Percentiles rank a stretch among this genome's conserved stretches.
phyloP scores from a whole-genome alignment of 2,113 vertebrate species.

The Mirounga angustirostris region DNA sequence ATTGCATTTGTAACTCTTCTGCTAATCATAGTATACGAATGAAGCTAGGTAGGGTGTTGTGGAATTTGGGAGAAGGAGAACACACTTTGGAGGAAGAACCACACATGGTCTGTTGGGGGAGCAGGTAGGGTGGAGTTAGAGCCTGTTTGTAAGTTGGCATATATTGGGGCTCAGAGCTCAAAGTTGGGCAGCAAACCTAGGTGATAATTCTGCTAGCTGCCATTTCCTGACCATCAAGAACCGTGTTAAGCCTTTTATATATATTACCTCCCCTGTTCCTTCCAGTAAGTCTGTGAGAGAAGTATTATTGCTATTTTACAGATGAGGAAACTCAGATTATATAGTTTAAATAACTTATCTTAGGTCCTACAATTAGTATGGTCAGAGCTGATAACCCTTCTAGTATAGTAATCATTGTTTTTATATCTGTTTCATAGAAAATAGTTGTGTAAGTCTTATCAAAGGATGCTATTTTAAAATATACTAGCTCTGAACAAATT shows the following conservation, averaged over 20 bases:
- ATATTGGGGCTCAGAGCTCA: not conserved
- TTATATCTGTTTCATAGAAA: slow-evolving; percentile 42
- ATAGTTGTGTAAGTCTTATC: not conserved
- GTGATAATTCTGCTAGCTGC: not conserved
- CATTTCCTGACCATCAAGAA: not conserved
- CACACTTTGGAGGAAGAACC: not conserved
- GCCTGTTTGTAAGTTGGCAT: not conserved
- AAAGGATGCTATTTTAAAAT: slow-evolving; percentile 12
- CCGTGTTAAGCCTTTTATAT: not conserved
- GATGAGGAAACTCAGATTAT: not conserved
- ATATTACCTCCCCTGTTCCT: not conserved
- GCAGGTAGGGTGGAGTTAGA: not conserved
- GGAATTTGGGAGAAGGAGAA: not conserved
- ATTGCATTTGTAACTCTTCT: not conserved
- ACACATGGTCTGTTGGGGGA: not conserved
- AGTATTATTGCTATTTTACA: not conserved
- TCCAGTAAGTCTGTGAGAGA: not conserved
- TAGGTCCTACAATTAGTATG: not conserved
- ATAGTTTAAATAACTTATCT: not conserved
- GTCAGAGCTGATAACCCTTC: not conserved
- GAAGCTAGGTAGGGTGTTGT: not conserved
- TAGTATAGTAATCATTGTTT: not conserved
- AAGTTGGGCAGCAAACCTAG: not conserved
- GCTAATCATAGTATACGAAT: not conserved
- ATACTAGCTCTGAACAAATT: slow-evolving; percentile 41